A percentile compares a stretch with the other conserved stretches of the same genome.
Conservation (phyloP, 2,113 vertebrate species). For the Melanerpes formicivorus region DNA sequence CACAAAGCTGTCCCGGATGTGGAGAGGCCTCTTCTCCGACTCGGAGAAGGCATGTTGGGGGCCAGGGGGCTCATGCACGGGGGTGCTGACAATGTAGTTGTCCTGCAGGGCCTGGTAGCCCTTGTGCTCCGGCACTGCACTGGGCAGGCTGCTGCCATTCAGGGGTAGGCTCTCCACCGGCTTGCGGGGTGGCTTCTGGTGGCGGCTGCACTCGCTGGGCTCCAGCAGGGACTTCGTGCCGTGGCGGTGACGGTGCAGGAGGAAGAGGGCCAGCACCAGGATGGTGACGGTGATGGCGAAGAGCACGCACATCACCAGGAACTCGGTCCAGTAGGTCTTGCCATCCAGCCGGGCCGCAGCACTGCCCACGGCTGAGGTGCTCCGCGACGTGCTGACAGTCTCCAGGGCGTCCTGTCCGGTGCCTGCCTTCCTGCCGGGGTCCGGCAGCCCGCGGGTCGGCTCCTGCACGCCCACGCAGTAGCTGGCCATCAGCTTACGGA, state of each 20-base stretch:
- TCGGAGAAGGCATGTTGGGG: slow-evolving; percentile 82
- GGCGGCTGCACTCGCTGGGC: slow-evolving; percentile 81
- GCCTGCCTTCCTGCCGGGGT: not conserved
- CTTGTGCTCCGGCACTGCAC: slow-evolving; percentile 82
- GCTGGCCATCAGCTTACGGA: slow-evolving; percentile 89
- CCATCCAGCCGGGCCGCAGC: slow-evolving; percentile 72
- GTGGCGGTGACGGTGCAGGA: slow-evolving; percentile 84
- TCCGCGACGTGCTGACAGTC: slow-evolving; percentile 75
- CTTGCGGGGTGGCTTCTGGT: slow-evolving; percentile 82
- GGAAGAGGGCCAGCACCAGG: slow-evolving; percentile 81
- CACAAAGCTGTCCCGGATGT: slow-evolving; percentile 86
- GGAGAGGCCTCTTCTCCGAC: slow-evolving; percentile 87
- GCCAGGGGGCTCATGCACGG: slow-evolving; percentile 79
- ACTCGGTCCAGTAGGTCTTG: slow-evolving; percentile 94
- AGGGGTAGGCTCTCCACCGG: slow-evolving; percentile 88
- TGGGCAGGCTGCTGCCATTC: slow-evolving; percentile 82
- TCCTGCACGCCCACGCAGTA: slow-evolving; percentile 82
- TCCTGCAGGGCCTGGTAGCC: slow-evolving; percentile 95
- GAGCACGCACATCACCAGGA: slow-evolving; percentile 88
- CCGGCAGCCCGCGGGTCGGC: accelerated
- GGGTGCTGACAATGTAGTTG: slow-evolving; percentile 85
- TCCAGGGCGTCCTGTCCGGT: not conserved
- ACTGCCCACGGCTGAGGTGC: slow-evolving; percentile 50
- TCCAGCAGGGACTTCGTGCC: slow-evolving; percentile 92
- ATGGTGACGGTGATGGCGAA: slow-evolving; percentile 77